A percentile compares a stretch with the other conserved stretches of the same genome.
Evolutionary conservation across 2,888 invertebrate species (phyloP).

Genomic region (Isotomurus palustris): DNA sequence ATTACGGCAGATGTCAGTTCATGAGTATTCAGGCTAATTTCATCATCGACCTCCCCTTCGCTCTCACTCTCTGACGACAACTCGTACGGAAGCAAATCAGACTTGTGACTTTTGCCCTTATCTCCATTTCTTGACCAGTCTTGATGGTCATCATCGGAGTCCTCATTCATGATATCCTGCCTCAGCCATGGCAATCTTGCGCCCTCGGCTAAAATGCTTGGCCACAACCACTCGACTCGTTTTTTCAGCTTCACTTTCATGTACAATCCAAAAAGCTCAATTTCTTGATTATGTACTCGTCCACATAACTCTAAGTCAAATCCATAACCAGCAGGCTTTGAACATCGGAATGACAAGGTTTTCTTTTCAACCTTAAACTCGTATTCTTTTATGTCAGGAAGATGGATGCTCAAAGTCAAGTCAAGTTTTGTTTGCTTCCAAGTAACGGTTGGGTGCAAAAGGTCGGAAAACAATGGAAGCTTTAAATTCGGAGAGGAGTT

Average conservation of each 20-base stretch:
- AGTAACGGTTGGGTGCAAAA: slow-evolving; percentile 17
- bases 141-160: background rate
- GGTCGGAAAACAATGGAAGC: background rate
- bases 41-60: background rate
- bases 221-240: slow-evolving; percentile 12
- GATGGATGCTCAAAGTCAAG: slow-evolving; percentile 14
- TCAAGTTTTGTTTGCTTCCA: slow-evolving; percentile 24
- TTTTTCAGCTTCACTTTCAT: slow-evolving; percentile 23
- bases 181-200: background rate
- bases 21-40: background rate
- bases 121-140: background rate
- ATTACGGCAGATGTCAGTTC: too few species aligned
- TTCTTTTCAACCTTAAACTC: background rate
- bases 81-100: background rate
- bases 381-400: slow-evolving; percentile 20
- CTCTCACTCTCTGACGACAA: background rate
- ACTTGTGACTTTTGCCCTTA: too few species aligned
- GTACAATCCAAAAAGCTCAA: slow-evolving; percentile 15
- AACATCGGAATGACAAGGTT: slow-evolving; percentile 14
- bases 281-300: slow-evolving; percentile 6
- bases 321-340: slow-evolving; percentile 21
- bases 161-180: background rate
- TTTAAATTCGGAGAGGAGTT: too few species aligned
- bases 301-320: slow-evolving; percentile 20
- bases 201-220: background rate